These are phyloP conservation scores for Tenebrio molitor DNA, from an alignment of 1,140 invertebrate genomes.

Conservation along the genomic window DNA sequence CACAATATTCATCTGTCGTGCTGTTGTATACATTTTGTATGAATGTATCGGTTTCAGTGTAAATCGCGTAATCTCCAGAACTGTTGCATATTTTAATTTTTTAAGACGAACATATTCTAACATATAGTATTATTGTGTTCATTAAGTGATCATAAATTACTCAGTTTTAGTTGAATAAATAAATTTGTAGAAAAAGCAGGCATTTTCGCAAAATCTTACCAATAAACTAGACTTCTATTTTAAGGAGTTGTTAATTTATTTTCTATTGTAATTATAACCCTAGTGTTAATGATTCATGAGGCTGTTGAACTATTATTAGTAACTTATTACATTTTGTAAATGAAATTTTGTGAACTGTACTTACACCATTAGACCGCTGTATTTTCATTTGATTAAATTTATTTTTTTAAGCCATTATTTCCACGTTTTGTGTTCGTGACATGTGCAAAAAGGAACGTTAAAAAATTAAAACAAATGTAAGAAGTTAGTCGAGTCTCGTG, in stretches of 20 bases:
- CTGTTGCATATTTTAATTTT: constrained; percentile 36
- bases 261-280: constrained; percentile 57
- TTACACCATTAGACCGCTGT: constrained; percentile 56
- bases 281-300: constrained; percentile 61
- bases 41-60: constrained; percentile 43
- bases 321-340: constrained; percentile 63
- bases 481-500: constrained; percentile 48
- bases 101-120: constrained; percentile 51
- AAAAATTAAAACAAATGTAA: constrained; percentile 36
- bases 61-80: constrained; percentile 26
- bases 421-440: constrained; percentile 22
- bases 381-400: constrained; percentile 51
- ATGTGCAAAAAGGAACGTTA: constrained; percentile 9
- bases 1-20: constrained; percentile 40
- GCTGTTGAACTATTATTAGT: constrained; percentile 64
- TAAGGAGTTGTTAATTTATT: constrained; percentile 50
- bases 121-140: constrained; percentile 61
- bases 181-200: constrained; percentile 29
- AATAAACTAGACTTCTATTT: constrained; percentile 47
- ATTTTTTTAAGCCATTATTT: constrained; percentile 48
- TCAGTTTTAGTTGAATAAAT: constrained; percentile 45
- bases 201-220: constrained; percentile 40
- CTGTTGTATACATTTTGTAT: constrained; percentile 49
- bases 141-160: constrained; percentile 53
- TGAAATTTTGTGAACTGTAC: constrained; percentile 62